Percentiles rank a stretch among this genome's conserved stretches.
These are phyloP conservation scores for Eristalis pertinax DNA, from an alignment of 2,888 invertebrate species.

Conservation along the genomic window DNA sequence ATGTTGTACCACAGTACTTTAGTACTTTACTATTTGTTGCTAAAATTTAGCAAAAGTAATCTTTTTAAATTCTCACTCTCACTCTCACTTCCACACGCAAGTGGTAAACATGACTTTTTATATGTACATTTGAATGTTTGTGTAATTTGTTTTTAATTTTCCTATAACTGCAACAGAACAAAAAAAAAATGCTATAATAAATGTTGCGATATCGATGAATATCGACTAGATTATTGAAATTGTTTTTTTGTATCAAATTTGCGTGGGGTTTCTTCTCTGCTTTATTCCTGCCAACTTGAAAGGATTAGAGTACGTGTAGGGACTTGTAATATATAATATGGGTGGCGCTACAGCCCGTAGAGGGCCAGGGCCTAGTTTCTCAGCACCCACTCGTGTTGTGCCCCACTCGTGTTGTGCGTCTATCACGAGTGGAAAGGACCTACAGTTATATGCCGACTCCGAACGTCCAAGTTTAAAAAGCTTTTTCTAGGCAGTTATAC, in stretches of 20 bases:
- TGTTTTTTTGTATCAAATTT: neutral
- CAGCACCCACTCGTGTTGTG: too few relatives aligned
- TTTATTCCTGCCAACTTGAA: too few relatives aligned
- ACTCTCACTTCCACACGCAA: neutral
- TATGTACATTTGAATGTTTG: constrained; percentile 38
- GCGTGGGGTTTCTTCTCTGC: too few relatives aligned
- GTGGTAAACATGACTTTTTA: constrained; percentile 39
- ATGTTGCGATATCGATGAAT: neutral
- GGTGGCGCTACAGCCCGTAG: too few relatives aligned
- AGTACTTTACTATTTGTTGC: constrained; percentile 32
- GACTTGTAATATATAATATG: too few relatives aligned
- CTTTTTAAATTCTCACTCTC: constrained; percentile 6
- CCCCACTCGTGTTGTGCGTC: too few relatives aligned
- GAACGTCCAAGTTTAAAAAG: too few relatives aligned
- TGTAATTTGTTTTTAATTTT: constrained; percentile 40
- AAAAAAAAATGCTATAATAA: neutral
- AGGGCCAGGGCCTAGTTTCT: too few relatives aligned
- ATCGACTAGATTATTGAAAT: neutral
- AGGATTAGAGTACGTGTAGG: too few relatives aligned
- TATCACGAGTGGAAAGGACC: too few relatives aligned
- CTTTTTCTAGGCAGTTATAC: too few relatives aligned
- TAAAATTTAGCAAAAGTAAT: constrained; percentile 51
- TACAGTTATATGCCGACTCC: too few relatives aligned
- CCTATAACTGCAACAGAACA: constrained; percentile 13
- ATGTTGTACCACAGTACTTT: constrained; percentile 12